Evolutionary conservation across 2,797 vertebrate species (phyloP), one percentile per base, ranked within the genome.

Genomic region (Helostoma temminkii): DNA sequence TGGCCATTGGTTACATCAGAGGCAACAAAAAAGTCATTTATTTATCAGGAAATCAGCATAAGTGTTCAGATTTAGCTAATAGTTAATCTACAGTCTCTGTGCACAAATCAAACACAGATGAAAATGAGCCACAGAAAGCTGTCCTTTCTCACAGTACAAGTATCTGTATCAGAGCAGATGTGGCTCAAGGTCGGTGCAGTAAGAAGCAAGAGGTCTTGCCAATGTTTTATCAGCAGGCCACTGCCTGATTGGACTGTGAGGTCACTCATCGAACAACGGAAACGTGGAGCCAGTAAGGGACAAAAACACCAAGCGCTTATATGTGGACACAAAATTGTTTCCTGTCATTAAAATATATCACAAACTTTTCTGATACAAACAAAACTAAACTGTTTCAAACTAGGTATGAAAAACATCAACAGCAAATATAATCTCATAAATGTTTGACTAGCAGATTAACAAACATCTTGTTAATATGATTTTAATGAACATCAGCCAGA

Each of bases 111-210:
- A 3, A 37, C 10, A 14, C 11, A 3, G 22, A 30, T 28, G 1
- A 41, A 12, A 25, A 16, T 1, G 12, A 37, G 39, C 19, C 14
- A 42, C 34, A 65, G 53, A 55, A 46, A 60, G 14, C 8, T 32
- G 30, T 65, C 25, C 30, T 19, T 42, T 39, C 39, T 52, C 21
- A 47, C 12, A 49, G 28, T 9, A 49, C n/a, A 57, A 19, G 30
- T 22, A 16, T 37, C 22, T 32, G 41, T 21, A 65, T 45, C 18
- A 36, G 48, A 28, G 8, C 54, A 45, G 39, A 39, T 19, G 36
- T 43, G 26, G 46, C 19, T 57, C 30, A 15, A 7, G 16, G 47
- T 21, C 9, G 14, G 37, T 15, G n/a, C 16, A 49, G 39, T 25
- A 9, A 50, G 2, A 39, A 42, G 3, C 32, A 39, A 2, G 9